Evolutionary conservation across 2,888 invertebrate genomes (phyloP).

Genomic region (Himalopsyche anomala): DNA sequence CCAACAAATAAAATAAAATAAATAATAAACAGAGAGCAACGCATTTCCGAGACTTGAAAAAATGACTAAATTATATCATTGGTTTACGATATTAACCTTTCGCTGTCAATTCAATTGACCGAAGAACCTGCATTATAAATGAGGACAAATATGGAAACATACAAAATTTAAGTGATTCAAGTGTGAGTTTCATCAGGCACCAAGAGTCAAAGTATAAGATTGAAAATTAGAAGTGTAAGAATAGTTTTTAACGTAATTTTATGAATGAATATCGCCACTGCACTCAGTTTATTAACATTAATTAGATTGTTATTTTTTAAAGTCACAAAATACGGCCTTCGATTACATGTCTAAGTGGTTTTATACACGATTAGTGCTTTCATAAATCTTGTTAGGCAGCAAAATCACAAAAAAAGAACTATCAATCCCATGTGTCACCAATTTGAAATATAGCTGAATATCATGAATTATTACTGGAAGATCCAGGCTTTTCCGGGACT

Average conservation of each 20-base stretch:
- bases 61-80: too few relatives aligned
- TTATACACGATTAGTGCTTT: constrained; percentile 5
- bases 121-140: too few relatives aligned
- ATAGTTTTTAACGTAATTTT: not conserved
- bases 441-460: constrained; percentile 37
- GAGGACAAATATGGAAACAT: too few relatives aligned
- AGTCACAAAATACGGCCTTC: not conserved
- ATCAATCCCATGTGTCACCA: constrained; percentile 26
- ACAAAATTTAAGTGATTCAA: too few relatives aligned
- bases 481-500: constrained; percentile 5
- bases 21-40: too few relatives aligned
- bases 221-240: not conserved
- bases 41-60: too few relatives aligned
- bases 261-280: constrained; percentile 19
- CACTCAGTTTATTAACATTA: not conserved
- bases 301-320: constrained; percentile 7
- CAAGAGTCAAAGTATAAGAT: not conserved
- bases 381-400: not conserved
- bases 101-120: too few relatives aligned
- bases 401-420: not conserved
- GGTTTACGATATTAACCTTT: too few relatives aligned
- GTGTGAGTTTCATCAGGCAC: too few relatives aligned
- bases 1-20: too few relatives aligned
- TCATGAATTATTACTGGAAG: constrained; percentile 22
- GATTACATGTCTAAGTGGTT: not conserved